These are phyloP conservation scores for Montipora cactus DNA, from an alignment of 64 coral and sea anemone genomes.

Conservation along the genomic window DNA sequence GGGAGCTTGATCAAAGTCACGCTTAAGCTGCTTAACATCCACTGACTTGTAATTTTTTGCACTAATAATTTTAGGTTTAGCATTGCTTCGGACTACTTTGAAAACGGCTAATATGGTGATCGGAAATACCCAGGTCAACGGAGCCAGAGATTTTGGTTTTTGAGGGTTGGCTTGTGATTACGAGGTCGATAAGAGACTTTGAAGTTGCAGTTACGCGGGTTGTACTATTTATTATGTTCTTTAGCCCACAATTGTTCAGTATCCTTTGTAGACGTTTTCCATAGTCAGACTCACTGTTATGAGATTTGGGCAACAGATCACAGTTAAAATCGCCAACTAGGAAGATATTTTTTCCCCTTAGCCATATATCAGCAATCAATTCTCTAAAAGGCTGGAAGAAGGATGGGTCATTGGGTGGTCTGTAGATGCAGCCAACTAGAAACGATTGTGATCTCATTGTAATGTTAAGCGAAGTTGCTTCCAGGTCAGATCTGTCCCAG, in stretches of 20 bases:
- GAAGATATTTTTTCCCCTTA: not conserved
- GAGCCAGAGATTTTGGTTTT: constrained; percentile 4
- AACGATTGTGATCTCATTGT: not conserved
- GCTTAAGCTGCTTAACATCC: not conserved
- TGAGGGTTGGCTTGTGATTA: constrained; percentile 20
- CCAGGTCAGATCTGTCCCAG: constrained; percentile 3
- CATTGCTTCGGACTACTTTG: not conserved
- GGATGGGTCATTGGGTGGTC: not conserved
- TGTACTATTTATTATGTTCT: not conserved
- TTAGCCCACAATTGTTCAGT: not conserved
- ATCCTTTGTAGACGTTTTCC: constrained; percentile 27
- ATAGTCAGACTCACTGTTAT: constrained; percentile 28
- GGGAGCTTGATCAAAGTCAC: constrained; percentile 15
- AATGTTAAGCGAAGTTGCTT: not conserved
- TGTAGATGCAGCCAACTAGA: not conserved
- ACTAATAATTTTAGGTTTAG: constrained; percentile 20
- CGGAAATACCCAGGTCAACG: constrained; percentile 30
- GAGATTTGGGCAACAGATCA: constrained; percentile 9
- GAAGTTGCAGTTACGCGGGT: not conserved
- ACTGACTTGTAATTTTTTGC: constrained; percentile 11
- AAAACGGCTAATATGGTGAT: constrained; percentile 40
- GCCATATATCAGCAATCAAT: not conserved
- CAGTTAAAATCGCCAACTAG: not conserved
- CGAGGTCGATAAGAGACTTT: constrained; percentile 23
- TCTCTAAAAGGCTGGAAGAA: not conserved